Percentiles rank a stretch among this genome's conserved stretches.
Evolutionary conservation across 2,113 vertebrate genomes (phyloP).

Genomic region (Callospermophilus lateralis): DNA sequence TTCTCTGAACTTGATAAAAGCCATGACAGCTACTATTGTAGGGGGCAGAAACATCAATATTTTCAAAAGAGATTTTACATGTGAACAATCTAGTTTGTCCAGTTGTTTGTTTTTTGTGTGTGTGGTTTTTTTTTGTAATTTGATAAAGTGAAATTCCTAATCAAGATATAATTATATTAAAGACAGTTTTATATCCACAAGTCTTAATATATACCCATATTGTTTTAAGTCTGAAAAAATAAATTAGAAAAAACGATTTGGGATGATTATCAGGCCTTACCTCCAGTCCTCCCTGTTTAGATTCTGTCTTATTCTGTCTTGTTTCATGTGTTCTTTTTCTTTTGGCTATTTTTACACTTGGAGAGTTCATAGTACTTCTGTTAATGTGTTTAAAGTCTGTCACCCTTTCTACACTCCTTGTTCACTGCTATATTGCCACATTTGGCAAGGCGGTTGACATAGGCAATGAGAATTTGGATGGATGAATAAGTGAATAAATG

Average conservation of each 20-base stretch:
- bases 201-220: not conserved
- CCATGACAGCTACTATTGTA: conserved; percentile 9
- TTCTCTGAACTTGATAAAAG: conserved; percentile 43
- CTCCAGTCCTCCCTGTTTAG: not conserved
- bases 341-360: not conserved
- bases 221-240: not conserved
- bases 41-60: not conserved
- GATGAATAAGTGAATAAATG: not conserved
- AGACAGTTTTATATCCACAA: conserved; percentile 51
- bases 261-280: not conserved
- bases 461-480: not conserved
- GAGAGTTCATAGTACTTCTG: not conserved
- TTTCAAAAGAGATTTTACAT: not conserved
- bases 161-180: conserved; percentile 72
- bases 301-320: not conserved
- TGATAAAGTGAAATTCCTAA: conserved; percentile 68
- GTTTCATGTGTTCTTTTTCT: not conserved
- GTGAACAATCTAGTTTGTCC: conserved; percentile 33
- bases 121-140: conserved; percentile 30
- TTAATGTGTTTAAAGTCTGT: not conserved
- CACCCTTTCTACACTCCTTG: not conserved
- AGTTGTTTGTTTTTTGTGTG: no score
- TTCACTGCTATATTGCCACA: not conserved
- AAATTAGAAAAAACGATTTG: not conserved
- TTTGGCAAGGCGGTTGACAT: not conserved